Percentiles rank a stretch among this genome's conserved stretches.
Conservation (phyloP, 2,113 vertebrate genomes). For the Paracanthobrama guichenoti region DNA sequence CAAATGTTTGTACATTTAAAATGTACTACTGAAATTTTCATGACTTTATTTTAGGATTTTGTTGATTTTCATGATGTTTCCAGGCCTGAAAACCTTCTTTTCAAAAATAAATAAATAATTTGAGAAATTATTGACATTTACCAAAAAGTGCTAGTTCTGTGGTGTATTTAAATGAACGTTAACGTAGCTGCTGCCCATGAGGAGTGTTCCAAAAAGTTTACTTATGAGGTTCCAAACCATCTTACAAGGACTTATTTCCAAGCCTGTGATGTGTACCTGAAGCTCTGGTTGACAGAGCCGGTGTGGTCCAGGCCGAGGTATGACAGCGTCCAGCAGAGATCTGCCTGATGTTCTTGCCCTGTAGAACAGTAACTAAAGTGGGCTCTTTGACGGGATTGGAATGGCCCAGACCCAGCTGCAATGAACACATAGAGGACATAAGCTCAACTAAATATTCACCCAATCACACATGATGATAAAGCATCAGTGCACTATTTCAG, state of each 20-base stretch:
- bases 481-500: background rate
- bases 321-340: constrained; percentile 81
- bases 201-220: background rate
- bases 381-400: constrained; percentile 77
- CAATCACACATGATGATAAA: background rate
- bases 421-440: constrained; percentile 5
- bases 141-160: background rate
- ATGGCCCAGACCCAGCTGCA: constrained; percentile 78
- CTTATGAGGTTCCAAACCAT: background rate
- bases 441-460: constrained; percentile 9
- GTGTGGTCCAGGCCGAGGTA: constrained; percentile 80
- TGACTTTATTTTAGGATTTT: background rate
- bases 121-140: too few species aligned
- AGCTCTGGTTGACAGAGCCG: constrained; percentile 68
- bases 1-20: background rate
- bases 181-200: background rate
- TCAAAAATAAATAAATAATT: too few species aligned
- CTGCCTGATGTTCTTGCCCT: constrained; percentile 77
- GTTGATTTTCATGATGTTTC: background rate
- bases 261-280: constrained; percentile 67
- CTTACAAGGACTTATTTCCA: background rate
- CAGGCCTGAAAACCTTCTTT: too few species aligned
- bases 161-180: background rate
- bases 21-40: background rate
- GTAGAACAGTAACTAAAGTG: constrained; percentile 69